Base-by-base conservation (phyloP, 2,888 invertebrate species). In the Mechanitis messenoides region DNA sequence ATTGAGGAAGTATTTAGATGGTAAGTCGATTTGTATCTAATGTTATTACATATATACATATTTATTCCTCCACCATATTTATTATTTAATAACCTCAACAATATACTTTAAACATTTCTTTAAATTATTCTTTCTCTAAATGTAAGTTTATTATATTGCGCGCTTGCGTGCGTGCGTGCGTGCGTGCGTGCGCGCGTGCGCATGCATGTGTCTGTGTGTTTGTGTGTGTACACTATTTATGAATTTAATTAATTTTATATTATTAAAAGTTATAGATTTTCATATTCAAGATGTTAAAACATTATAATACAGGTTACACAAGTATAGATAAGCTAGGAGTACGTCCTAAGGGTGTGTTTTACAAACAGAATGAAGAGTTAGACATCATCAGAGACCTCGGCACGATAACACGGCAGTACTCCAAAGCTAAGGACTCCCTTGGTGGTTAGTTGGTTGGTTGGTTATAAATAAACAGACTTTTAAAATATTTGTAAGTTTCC, bases 1-100 rank as follows among this genome's bases (percentile, higher is more conserved):
- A 0, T 62, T 81, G 0, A 76, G 78, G 61, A 88, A 87, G 61
- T 84, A 87, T 68, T 73, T 81, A 47, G 84, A 85, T 68, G 84
- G 89, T 87, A 67, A 69, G 73, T 56, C 1, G 0, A 9, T 28
- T 20, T 50, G 5, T 28, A 50, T 5, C 2, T 28, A 31, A 7
- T 28, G 6, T 31, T 11, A 31, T 50, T 50, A 11, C 9, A 11
- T 50, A 3, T 28, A 7, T 50, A 28, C 28, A 28, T 5, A 47
- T 47, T 5, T 5, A 47, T 38, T 38, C 38, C 7, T 38, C 7
- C 7, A 5, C 6, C 31, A 50, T 11, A 47, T 47, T 47, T 2
- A 47, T n/a, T n/a, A 6, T 6, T n/a, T n/a, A 6, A 28, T 28
- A 47, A n/a, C 2, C 4, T 20, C 6, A 35, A 35, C 35, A 35